These are phyloP conservation scores for Alviniconcha strummeri DNA, from an alignment of 2,888 invertebrate species.

Conservation along the genomic window DNA sequence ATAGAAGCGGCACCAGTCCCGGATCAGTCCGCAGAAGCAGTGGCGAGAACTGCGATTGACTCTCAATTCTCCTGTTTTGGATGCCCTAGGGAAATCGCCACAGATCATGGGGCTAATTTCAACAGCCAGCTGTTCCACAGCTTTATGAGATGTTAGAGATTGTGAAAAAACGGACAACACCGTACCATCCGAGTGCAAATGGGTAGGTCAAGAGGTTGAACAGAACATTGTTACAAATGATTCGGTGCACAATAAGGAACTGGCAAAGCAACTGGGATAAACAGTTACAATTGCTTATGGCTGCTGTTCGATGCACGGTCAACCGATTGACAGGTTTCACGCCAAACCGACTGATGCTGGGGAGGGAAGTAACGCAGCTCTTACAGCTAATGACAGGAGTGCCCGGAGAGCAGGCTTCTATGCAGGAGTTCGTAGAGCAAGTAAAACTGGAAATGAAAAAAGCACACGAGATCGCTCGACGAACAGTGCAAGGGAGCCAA, in stretches of 20 bases:
- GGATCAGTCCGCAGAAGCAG: neutral
- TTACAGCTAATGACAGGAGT: constrained; percentile 4
- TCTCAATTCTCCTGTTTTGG: neutral
- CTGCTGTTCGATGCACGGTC: neutral
- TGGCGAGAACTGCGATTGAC: neutral
- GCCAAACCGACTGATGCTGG: constrained; percentile 41
- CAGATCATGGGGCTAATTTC: neutral
- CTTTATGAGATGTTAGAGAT: neutral
- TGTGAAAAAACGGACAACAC: neutral
- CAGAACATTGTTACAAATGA: neutral
- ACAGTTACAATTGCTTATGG: too few species aligned
- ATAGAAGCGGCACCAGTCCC: neutral
- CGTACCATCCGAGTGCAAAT: neutral
- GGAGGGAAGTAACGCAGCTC: constrained; percentile 14
- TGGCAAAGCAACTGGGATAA: neutral
- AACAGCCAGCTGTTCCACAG: neutral
- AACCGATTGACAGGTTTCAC: constrained; percentile 37
- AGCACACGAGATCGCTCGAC: neutral
- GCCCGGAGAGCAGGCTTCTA: neutral
- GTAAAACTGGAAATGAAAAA: neutral
- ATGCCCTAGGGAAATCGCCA: neutral
- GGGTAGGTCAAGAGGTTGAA: constrained; percentile 4
- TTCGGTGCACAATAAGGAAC: neutral
- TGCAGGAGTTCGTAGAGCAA: neutral
- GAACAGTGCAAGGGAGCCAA: neutral